phyloP scores from a whole-genome alignment of 2,888 invertebrate species.

The Eristalis arbustorum region DNA sequence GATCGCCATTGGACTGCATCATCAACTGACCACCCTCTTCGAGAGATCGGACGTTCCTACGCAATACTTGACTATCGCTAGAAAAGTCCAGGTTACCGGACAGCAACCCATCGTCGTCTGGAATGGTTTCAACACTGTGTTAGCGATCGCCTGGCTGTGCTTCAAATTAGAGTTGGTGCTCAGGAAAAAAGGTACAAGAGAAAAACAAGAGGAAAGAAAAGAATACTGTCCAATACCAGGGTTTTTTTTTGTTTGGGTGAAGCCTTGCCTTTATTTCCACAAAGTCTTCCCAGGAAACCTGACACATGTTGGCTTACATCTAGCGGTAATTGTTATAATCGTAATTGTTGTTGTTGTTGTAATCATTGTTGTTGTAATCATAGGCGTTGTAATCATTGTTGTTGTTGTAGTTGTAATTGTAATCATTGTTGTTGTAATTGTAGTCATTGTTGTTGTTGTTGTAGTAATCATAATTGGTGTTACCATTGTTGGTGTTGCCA shows the following conservation, averaged over 20 bases:
- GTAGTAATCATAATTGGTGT: conserved; percentile 31
- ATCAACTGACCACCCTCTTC: neutral
- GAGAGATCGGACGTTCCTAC: neutral
- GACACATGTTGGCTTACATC: neutral
- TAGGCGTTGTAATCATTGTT: neutral
- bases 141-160: neutral
- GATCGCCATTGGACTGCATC: neutral
- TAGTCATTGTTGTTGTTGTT: conserved; percentile 12
- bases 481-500: conserved; percentile 25
- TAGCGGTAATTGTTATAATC: conserved; percentile 25
- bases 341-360: conserved; percentile 38
- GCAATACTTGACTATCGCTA: neutral
- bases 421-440: conserved; percentile 18
- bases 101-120: conserved; percentile 22
- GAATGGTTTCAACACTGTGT: conserved; percentile 17
- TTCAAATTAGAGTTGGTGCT: neutral
- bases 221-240: conserved; percentile 19
- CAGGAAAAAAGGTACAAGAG: neutral
- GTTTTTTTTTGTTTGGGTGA: neutral
- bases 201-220: neutral
- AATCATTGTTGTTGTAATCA: conserved; percentile 37
- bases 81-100: conserved; percentile 4
- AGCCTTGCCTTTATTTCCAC: conserved; percentile 26
- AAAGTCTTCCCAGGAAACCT: neutral
- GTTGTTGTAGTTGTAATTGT: conserved; percentile 33